A percentile compares a stretch with the other conserved stretches of the same genome.
phyloP scores from a whole-genome alignment of 2,888 invertebrate genomes.

The Diabrotica balteata region DNA sequence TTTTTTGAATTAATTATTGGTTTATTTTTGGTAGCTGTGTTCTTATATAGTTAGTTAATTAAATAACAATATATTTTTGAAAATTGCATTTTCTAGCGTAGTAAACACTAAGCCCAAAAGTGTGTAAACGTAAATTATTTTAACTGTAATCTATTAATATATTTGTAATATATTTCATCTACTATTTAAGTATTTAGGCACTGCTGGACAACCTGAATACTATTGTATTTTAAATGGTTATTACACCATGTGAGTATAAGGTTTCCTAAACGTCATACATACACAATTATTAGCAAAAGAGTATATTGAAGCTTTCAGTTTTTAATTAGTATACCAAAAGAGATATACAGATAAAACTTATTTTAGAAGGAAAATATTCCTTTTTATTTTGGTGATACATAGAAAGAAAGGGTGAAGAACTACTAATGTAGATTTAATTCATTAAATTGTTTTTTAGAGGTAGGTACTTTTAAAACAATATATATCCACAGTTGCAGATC shows the following conservation, averaged over 20 bases:
- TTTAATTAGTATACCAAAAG: too few relatives aligned
- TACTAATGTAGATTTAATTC: too few relatives aligned
- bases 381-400: too few relatives aligned
- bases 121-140: slow-evolving; percentile 20
- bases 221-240: slow-evolving; percentile 9
- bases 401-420: too few relatives aligned
- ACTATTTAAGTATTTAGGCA: slow-evolving; percentile 13
- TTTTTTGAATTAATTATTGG: neutral
- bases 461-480: too few relatives aligned
- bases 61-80: neutral
- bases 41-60: neutral
- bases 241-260: slow-evolving; percentile 7
- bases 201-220: slow-evolving; percentile 25
- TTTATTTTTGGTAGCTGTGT: neutral
- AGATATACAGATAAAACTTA: too few relatives aligned
- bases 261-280: neutral
- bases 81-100: neutral
- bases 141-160: slow-evolving; percentile 15
- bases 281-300: too few relatives aligned
- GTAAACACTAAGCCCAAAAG: neutral
- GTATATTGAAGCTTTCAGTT: too few relatives aligned
- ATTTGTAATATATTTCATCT: slow-evolving; percentile 25
- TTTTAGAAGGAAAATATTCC: too few relatives aligned
- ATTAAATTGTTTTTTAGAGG: too few relatives aligned
- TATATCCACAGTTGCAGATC: too few relatives aligned